Conservation (phyloP, 2,888 invertebrate species). For the Anthophora plumipes region DNA sequence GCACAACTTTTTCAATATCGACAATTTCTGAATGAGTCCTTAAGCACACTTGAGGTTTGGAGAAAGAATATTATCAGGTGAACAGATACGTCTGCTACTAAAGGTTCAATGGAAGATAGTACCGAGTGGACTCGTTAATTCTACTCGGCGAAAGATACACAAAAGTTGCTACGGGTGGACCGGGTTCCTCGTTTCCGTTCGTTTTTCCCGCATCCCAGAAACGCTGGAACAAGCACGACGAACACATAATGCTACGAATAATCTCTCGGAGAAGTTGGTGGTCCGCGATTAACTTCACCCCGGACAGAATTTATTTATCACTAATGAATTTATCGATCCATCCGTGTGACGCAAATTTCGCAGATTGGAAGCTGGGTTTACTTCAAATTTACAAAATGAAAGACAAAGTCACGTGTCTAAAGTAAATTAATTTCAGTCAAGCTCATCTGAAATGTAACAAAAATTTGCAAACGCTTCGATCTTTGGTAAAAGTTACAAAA, state of each 20-base stretch:
- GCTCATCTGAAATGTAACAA: too few relatives aligned
- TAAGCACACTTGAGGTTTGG: too few relatives aligned
- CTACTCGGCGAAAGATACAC: neutral
- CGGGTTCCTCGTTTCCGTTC: neutral
- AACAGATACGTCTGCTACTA: too few relatives aligned
- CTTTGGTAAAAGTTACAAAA: too few relatives aligned
- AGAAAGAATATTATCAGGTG: too few relatives aligned
- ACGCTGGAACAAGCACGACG: neutral
- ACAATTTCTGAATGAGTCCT: too few relatives aligned
- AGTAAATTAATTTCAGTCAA: too few relatives aligned
- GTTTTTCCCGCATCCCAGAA: slow-evolving; percentile 15
- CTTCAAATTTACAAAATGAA: neutral
- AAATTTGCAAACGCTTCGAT: too few relatives aligned
- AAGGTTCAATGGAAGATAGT: neutral
- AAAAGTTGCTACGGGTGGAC: neutral
- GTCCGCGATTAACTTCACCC: neutral
- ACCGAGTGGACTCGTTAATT: neutral
- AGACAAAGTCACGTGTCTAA: too few relatives aligned
- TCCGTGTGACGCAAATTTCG: neutral
- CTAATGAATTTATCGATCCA: slow-evolving; percentile 24
- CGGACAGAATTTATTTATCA: neutral
- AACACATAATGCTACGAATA: slow-evolving; percentile 13
- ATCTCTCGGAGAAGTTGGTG: slow-evolving; percentile 9
- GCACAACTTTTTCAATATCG: too few relatives aligned
- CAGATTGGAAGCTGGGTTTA: neutral